Percentiles rank a stretch among this genome's conserved stretches.
phyloP scores from a whole-genome alignment of 2,797 vertebrate genomes.

The Natrix natrix region DNA sequence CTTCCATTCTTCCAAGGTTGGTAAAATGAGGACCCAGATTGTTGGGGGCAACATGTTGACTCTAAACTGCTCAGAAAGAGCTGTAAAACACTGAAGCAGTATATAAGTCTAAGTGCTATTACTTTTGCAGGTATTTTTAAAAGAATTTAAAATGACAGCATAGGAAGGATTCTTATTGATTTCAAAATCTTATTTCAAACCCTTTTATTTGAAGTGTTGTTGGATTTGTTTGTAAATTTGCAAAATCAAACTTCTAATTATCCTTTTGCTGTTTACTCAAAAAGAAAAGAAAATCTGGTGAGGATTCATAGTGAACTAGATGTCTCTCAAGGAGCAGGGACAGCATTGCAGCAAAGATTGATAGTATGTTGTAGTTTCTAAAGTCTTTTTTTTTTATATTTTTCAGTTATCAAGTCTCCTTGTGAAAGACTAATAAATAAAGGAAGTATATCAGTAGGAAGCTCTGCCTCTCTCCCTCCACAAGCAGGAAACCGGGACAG shows the following conservation, averaged over 20 bases:
- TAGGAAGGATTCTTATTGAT: background rate
- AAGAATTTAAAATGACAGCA: background rate
- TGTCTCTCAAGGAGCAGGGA: background rate
- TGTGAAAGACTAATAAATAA: constrained; percentile 89
- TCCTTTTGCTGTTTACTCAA: background rate
- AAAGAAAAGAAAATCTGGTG: background rate
- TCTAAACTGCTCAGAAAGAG: background rate
- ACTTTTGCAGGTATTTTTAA: background rate
- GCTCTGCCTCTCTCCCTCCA: constrained; percentile 86
- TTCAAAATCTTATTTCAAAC: background rate
- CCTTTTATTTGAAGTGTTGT: background rate
- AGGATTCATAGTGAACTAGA: background rate
- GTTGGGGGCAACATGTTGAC: background rate
- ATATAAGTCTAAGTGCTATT: background rate
- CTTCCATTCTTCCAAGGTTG: background rate
- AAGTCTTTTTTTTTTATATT: constrained; percentile 36
- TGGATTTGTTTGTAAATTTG: background rate
- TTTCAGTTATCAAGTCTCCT: constrained; percentile 81
- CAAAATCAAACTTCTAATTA: background rate
- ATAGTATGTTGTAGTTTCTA: background rate
- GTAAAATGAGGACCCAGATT: background rate
- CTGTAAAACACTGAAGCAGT: background rate
- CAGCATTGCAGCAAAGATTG: background rate
- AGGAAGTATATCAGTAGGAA: constrained; percentile 80
- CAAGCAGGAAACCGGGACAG: constrained; percentile 84